Percentiles rank a stretch among this genome's conserved stretches.
phyloP scores from a whole-genome alignment of 92 coral and sea anemone species.

The Palythoa grandiflora region DNA sequence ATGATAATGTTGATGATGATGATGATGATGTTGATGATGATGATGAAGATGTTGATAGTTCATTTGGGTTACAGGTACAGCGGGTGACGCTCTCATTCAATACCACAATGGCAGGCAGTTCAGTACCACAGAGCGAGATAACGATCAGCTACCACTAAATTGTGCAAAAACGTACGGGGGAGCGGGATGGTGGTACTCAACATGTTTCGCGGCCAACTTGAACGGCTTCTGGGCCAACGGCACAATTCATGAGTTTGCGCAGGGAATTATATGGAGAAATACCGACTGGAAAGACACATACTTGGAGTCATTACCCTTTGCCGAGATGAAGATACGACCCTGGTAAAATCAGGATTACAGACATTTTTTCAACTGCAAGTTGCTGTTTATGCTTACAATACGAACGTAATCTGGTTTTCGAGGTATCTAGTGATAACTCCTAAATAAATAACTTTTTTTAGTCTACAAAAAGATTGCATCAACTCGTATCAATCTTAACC shows the following conservation, averaged over 20 bases:
- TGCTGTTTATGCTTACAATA: too few species aligned
- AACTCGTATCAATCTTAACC: too few species aligned
- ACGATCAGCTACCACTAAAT: slow-evolving; percentile 22
- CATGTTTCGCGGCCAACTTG: slow-evolving; percentile 23
- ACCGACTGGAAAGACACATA: slow-evolving; percentile 28
- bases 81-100: slow-evolving; percentile 21
- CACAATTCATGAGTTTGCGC: not conserved
- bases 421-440: too few species aligned
- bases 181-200: slow-evolving; percentile 43
- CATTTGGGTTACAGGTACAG: slow-evolving; percentile 17
- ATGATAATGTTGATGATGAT: not conserved
- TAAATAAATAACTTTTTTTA: too few species aligned
- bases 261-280: slow-evolving; percentile 27
- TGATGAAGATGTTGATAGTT: not conserved
- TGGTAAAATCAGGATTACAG: not conserved
- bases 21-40: not conserved
- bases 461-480: too few species aligned
- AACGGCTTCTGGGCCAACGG: slow-evolving; percentile 43
- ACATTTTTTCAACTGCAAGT: too few species aligned
- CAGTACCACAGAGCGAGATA: slow-evolving; percentile 26
- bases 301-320: slow-evolving; percentile 34
- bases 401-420: too few species aligned
- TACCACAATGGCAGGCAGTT: slow-evolving; percentile 45
- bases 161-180: slow-evolving; percentile 29
- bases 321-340: slow-evolving; percentile 44